These are phyloP conservation scores for Hydrolagus affinis DNA, from an alignment of 2,113 vertebrate genomes.

Conservation along the genomic window DNA sequence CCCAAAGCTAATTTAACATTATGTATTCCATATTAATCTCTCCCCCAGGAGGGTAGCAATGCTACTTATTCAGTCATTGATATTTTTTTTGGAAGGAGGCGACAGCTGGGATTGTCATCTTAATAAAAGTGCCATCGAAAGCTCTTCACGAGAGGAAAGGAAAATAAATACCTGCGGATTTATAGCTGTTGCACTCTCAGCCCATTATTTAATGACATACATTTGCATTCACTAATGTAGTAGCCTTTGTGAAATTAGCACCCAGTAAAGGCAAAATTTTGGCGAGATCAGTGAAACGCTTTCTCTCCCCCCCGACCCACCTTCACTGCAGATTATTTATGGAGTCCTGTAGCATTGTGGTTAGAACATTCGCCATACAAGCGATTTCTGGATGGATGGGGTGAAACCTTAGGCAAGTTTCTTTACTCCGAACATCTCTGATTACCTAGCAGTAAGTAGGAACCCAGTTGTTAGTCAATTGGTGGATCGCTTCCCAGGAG, in stretches of 20 bases:
- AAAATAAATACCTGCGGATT: conserved; percentile 3
- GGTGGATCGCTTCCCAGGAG: too few relatives aligned
- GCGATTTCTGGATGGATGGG: too few relatives aligned
- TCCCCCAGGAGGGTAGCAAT: too few relatives aligned
- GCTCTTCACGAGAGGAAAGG: background rate
- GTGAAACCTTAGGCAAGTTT: too few relatives aligned
- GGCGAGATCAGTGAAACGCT: background rate
- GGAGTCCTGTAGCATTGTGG: background rate
- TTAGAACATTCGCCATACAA: too few relatives aligned
- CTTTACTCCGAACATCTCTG: too few relatives aligned
- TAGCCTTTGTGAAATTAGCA: background rate
- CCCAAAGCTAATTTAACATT: background rate
- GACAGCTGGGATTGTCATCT: background rate
- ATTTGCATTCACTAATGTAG: background rate
- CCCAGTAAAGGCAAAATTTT: background rate
- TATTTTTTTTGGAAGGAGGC: background rate
- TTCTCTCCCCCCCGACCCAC: background rate
- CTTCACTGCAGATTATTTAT: background rate
- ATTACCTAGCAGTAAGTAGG: too few relatives aligned
- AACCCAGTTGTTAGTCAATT: too few relatives aligned
- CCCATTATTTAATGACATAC: background rate
- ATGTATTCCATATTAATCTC: background rate
- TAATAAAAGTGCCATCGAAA: conserved; percentile 3
- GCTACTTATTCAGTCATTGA: background rate
- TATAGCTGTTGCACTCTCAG: background rate